phyloP scores from a whole-genome alignment of 2,113 vertebrate species.

The Laticauda colubrina region DNA sequence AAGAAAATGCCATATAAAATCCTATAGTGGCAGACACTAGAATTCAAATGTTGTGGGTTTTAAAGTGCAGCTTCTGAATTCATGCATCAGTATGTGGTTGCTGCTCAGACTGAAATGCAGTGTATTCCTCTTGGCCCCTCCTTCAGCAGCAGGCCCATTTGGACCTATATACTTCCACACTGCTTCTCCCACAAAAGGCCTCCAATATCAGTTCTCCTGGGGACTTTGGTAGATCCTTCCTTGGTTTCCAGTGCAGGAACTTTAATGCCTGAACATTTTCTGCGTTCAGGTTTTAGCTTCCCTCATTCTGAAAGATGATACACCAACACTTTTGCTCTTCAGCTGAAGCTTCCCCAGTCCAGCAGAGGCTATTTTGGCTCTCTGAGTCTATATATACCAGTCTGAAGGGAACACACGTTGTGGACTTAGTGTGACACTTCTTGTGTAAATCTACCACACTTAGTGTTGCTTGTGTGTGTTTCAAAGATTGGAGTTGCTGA shows the following conservation, averaged over 20 bases:
- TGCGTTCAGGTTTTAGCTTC: conserved; percentile 17
- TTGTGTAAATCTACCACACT: neutral
- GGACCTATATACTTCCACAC: neutral
- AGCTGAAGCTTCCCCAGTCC: neutral
- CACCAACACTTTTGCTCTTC: neutral
- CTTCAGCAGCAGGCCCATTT: neutral
- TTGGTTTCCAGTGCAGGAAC: neutral
- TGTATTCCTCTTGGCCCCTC: neutral
- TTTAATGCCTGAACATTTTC: conserved; percentile 5
- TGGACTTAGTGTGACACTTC: neutral
- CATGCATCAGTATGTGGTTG: neutral
- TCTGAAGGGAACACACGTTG: conserved; percentile 2
- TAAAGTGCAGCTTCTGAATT: neutral
- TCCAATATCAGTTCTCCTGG: neutral
- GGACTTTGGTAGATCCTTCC: neutral
- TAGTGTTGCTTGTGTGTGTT: neutral
- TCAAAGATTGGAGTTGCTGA: neutral
- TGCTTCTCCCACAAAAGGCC: neutral
- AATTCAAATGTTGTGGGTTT: neutral
- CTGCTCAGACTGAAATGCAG: neutral
- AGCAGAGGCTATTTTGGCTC: conserved; percentile 39
- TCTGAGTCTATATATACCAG: neutral
- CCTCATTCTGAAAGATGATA: conserved; percentile 40
- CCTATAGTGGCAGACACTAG: neutral
- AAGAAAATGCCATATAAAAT: neutral